A percentile compares a stretch with the other conserved stretches of the same genome.
Conservation (phyloP, 2,888 invertebrate species). For the Lampropteryx suffumata region DNA sequence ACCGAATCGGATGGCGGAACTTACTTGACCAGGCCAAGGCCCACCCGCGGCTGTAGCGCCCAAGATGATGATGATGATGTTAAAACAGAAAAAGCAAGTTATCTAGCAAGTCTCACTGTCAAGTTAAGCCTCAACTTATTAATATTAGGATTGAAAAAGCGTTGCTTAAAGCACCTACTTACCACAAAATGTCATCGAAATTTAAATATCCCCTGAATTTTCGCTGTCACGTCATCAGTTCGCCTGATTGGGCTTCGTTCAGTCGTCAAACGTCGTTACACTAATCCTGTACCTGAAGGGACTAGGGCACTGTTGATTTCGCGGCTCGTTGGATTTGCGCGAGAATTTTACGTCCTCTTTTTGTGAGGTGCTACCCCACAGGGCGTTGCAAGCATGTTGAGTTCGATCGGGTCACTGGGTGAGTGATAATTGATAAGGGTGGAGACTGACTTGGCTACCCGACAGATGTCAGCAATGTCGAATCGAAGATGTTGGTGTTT, state of each 20-base stretch:
- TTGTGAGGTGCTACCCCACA: constrained; percentile 4
- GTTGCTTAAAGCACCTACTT: no score
- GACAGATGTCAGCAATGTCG: constrained; percentile 4
- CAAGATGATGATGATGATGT: no score
- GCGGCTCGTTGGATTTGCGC: constrained; percentile 26
- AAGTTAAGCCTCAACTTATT: no score
- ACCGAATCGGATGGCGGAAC: no score
- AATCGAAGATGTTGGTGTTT: no score
- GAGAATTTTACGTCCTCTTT: constrained; percentile 14
- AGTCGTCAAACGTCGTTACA: constrained; percentile 34
- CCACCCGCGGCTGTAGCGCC: no score
- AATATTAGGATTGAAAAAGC: no score
- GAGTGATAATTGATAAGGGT: constrained; percentile 13
- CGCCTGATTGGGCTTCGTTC: constrained; percentile 27
- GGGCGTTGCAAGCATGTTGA: constrained; percentile 6
- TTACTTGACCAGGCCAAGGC: no score
- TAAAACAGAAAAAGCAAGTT: no score
- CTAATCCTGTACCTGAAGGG: constrained; percentile 31
- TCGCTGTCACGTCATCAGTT: constrained; percentile 23
- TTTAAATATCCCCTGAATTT: constrained; percentile 16
- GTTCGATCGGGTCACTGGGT: constrained; percentile 4
- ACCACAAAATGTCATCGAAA: background rate
- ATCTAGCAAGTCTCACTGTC: no score
- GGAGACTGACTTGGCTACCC: background rate
- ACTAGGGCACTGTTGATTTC: constrained; percentile 28